Percentiles rank a stretch among this genome's conserved stretches.
phyloP scores from a whole-genome alignment of 2,797 vertebrate species.

The Intellagama lesueurii region DNA sequence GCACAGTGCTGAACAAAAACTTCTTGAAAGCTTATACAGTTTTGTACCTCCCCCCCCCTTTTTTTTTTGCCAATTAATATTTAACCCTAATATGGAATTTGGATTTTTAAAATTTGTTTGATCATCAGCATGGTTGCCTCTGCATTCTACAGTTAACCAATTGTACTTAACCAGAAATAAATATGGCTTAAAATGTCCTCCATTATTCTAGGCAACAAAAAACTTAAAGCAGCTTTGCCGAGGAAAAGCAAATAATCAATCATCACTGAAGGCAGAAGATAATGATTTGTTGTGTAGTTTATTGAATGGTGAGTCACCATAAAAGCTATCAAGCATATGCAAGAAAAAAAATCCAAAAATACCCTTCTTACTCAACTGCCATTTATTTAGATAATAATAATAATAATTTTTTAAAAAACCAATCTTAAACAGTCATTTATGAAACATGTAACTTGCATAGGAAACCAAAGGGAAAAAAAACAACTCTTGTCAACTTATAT shows the following conservation, averaged over 20 bases:
- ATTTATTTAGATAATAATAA: constrained; percentile 13
- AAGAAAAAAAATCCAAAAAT: constrained; percentile 12
- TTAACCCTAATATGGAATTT: too few species aligned
- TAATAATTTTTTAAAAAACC: constrained; percentile 1
- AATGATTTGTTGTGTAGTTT: constrained; percentile 41
- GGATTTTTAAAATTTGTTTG: too few species aligned
- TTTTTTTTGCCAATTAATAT: too few species aligned
- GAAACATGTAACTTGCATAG: neutral
- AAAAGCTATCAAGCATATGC: constrained; percentile 55
- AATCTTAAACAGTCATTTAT: constrained; percentile 7
- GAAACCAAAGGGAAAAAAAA: neutral
- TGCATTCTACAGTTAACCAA: neutral
- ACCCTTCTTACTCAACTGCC: constrained; percentile 9
- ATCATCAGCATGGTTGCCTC: too few species aligned
- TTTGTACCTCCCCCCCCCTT: too few species aligned
- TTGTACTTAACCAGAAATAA: constrained; percentile 31
- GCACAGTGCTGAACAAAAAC: too few species aligned
- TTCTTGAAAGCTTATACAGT: too few species aligned
- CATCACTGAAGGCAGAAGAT: constrained; percentile 45
- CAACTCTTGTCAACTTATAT: neutral
- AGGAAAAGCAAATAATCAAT: constrained; percentile 58
- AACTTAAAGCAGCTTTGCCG: constrained; percentile 55
- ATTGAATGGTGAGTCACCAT: constrained; percentile 55
- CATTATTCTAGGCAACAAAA: constrained; percentile 57
- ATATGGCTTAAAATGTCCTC: constrained; percentile 42